phyloP scores from a whole-genome alignment of 1,140 invertebrate species.

The Piezodorus guildinii region DNA sequence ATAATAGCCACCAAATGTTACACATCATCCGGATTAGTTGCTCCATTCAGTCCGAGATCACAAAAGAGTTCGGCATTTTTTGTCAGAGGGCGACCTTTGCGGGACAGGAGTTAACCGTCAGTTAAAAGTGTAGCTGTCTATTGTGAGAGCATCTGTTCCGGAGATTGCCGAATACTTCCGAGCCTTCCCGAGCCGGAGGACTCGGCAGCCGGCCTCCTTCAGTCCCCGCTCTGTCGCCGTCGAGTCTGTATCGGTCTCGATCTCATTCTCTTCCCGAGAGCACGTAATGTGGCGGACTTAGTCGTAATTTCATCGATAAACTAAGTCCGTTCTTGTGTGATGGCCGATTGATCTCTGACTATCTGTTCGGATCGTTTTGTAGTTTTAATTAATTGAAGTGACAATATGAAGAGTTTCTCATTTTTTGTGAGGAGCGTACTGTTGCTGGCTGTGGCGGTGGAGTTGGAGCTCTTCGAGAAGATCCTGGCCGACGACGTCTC shows the following conservation, averaged over 20 bases:
- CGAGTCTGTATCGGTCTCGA: not conserved
- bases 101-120: slow-evolving; percentile 12
- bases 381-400: not conserved
- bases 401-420: slow-evolving; percentile 19
- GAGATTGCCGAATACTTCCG: slow-evolving; percentile 1
- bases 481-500: slow-evolving; percentile 17
- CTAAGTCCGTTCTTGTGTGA: not conserved
- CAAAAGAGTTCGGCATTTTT: not conserved
- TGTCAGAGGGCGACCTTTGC: slow-evolving; percentile 2
- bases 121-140: slow-evolving; percentile 2
- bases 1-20: slow-evolving; percentile 10
- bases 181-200: not conserved
- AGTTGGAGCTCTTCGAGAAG: slow-evolving; percentile 12
- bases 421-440: slow-evolving; percentile 13
- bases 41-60: not conserved
- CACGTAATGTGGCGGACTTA: not conserved
- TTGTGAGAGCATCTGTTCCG: not conserved
- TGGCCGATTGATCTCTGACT: not conserved
- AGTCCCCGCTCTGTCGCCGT: not conserved
- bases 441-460: slow-evolving; percentile 11
- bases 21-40: slow-evolving; percentile 3
- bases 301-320: not conserved
- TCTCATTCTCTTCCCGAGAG: not conserved
- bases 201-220: not conserved
- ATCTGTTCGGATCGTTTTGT: not conserved